A percentile compares a stretch with the other conserved stretches of the same genome.
Conservation (phyloP, 2,888 invertebrate genomes). For the Agapostemon virescens region DNA sequence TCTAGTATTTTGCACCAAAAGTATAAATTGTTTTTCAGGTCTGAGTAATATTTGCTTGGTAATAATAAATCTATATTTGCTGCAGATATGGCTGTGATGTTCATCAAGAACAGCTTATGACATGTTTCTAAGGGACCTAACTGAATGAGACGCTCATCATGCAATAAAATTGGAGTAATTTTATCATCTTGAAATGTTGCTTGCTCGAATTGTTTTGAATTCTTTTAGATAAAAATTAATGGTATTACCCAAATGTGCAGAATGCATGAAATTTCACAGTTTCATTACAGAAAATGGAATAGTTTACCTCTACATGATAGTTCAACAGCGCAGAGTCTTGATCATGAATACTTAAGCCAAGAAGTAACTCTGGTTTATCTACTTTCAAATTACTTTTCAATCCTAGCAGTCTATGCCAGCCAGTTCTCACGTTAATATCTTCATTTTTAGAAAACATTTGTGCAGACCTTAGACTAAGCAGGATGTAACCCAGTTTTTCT, state of each 20-base stretch:
- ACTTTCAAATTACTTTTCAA: conserved; percentile 75
- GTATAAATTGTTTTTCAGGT: conserved; percentile 61
- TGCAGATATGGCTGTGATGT: conserved; percentile 82
- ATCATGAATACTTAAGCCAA: conserved; percentile 77
- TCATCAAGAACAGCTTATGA: conserved; percentile 81
- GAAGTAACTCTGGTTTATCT: conserved; percentile 77
- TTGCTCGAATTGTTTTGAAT: conserved; percentile 12
- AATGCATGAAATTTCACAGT: background rate
- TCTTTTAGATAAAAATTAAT: conserved; percentile 15
- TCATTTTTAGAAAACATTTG: conserved; percentile 84
- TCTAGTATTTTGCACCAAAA: conserved; percentile 76
- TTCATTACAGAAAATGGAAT: conserved; percentile 11
- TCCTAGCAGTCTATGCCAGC: conserved; percentile 78
- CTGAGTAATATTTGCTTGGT: conserved; percentile 53
- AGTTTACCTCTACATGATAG: conserved; percentile 45
- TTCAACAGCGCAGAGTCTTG: conserved; percentile 45
- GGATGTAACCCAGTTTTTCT: conserved; percentile 86
- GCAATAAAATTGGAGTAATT: conserved; percentile 60
- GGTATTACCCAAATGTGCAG: background rate
- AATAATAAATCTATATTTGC: conserved; percentile 83
- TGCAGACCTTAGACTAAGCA: conserved; percentile 87
- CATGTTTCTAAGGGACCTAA: conserved; percentile 75
- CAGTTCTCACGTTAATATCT: conserved; percentile 74
- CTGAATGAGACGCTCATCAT: conserved; percentile 76
- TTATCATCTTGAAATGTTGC: conserved; percentile 25